Base-by-base conservation (phyloP, 2,888 invertebrate species). In the Sarcophaga rosellei region DNA sequence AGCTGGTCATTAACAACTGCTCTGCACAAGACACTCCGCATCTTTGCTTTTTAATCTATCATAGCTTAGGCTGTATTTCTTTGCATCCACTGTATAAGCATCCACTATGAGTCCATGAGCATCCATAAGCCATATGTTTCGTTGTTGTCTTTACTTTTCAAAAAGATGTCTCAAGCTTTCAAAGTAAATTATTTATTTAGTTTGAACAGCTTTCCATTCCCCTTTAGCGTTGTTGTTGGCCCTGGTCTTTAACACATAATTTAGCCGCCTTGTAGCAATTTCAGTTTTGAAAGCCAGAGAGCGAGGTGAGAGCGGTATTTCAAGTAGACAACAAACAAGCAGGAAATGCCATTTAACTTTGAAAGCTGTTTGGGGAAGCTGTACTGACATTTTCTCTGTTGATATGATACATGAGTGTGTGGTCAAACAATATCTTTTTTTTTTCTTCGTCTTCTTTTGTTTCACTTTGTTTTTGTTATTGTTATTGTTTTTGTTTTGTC, bases 271-370 rank as follows among this genome's bases (percentile, higher is more conserved):
- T 78, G n/a, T 69, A 63, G 47, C 70, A 53, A 21, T 70, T 78
- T 63, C 23, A 21, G 25, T 35, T 20, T 15, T 12, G n/a, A n/a
- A 12, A 17, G 10, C 0, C 12, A 53, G 17, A 15, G 53, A 53
- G 17, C 4, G 17, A 53, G 17, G 53, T 15, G 17, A 53, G 53
- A 53, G 53, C 12, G 17, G 17, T 57, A 53, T 72, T 62, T 15
- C 11, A 75, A 47, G 47, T 25, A 25, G 65, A 65, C 81, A 69
- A 44, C 61, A 76, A 66, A 76, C 85, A 75, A 81, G 65, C 86
- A 83, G 86, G 86, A 86, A 86, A 84, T 81, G 86, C 77, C 83
- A 84, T 84, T 81, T 86, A 68, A 86, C 74, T 74, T 81, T 81
- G 81, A 79, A 84, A 81, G 83, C 83, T 81, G 81, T 86, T 82